Base-by-base conservation (phyloP, 2,797 vertebrate species). In the Crotalus adamanteus region DNA sequence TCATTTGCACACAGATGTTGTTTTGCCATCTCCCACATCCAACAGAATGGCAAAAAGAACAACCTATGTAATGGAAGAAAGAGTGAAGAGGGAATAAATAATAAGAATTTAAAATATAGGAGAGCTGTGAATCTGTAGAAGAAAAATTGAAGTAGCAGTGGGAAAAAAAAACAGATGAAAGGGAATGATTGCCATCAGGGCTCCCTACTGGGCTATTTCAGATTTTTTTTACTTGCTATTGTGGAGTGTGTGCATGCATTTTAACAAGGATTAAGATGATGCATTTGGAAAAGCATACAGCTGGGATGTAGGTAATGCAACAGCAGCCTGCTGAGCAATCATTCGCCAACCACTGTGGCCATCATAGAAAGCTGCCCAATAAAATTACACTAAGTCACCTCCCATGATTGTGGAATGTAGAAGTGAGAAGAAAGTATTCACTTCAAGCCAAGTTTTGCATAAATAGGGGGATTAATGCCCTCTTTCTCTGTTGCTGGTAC, bases 201-300 rank as follows among this genome's bases (percentile, higher is more conserved):
- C 53, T 63, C 25, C 86, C 65, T 85, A 85, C 57, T 88, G 83
- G 87, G 31, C 51, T 69, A 85, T 31, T 92, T 57, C 18, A 0
- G 9, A 7, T 47, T 83, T 57, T 92, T 90, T 4, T 4, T 47
- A 78, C 55, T 89, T 26, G 51, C 93, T 73, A 88, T 92, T 87
- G 37, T 47, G 37, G 73, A 25, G 63, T 28, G 37, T 42, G 7
- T 31, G 37, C 1, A 20, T 5, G 69, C 85, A 26, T 86, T 94
- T 88, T 90, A 92, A 90, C 87, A 91, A 94, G 56, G 9, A 59
- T 12, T n/a, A 91, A 91, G 73, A 92, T 42, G 89, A 31, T 59
- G 60, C 88, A 90, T 90, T 28, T 91, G 86, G 86, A 92, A 93
- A 91, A 61, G 37, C 92, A 87, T 53, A 86, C 25, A 92, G 87